Evolutionary conservation across 2,888 invertebrate species (phyloP), one percentile per base, ranked within the genome.

Genomic region (Bugula neritina): DNA sequence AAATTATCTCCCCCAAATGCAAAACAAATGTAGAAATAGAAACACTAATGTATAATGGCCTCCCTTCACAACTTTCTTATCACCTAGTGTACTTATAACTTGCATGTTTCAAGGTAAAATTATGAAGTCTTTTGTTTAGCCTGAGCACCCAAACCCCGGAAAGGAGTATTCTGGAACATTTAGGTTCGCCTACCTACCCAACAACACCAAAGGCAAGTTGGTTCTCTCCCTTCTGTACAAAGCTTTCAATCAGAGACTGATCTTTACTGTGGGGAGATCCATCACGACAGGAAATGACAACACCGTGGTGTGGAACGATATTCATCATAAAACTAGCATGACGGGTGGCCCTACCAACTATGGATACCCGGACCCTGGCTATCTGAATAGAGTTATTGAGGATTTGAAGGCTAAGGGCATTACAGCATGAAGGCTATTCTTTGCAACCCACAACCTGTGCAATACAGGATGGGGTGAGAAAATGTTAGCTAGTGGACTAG

Each of bases 291-390:
- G 80, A 21, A 73, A 71, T 23, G 74, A 76, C 34, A 76, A 76
- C 69, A 76, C 77, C 1, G 75, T 81, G 35, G 77, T 78, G 0
- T 81, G 80, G 81, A 80, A 81, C 72, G 81, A 81, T 71, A 78
- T 81, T 54, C 81, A 81, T 71, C 81, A 81, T 74, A 81, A 81
- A 74, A 81, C 81, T 31, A 77, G 72, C 55, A 72, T 75, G 2
- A 23, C 69, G 52, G 81, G 81, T 13, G 80, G 80, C 1, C 74
- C 79, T 75, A 73, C 43, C 74, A 80, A 78, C 25, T 78, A 75
- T 75, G 80, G 81, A 1, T 81, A 81, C 74, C 80, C 80, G 25
- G 80, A 80, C 71, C 71, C 77, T 1, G 74, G 73, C 1, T 80
- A 80, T 73, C 73, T 81, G 55, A 73, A 73, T 29, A 74, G 79